These are phyloP conservation scores for Scaptomyza tumidula DNA, from an alignment of 2,888 invertebrate genomes.

Conservation along the genomic window DNA sequence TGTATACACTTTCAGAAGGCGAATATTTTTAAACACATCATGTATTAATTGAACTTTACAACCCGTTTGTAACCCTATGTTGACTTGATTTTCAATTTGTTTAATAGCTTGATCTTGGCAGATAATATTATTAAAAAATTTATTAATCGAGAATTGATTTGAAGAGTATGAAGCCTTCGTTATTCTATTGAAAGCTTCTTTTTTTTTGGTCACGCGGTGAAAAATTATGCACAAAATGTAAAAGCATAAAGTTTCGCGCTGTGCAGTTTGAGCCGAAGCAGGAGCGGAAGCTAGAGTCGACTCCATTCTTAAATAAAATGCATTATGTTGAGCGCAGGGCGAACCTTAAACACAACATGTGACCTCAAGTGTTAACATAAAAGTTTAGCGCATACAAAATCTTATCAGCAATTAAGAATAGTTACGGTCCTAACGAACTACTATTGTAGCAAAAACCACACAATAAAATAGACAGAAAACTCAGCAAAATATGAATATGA, in stretches of 20 bases:
- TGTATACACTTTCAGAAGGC: slow-evolving; percentile 1
- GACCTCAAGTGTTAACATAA: slow-evolving; percentile 63
- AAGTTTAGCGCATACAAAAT: slow-evolving; percentile 40
- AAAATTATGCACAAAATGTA: slow-evolving; percentile 63
- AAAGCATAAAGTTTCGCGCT: slow-evolving; percentile 56
- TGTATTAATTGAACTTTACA: too few relatives aligned
- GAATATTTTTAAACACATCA: too few relatives aligned
- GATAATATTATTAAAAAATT: too few relatives aligned
- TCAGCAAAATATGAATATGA: slow-evolving; percentile 1
- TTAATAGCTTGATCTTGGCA: too few relatives aligned
- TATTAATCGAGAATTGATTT: background rate
- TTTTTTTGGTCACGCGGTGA: slow-evolving; percentile 40
- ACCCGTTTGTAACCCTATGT: too few relatives aligned
- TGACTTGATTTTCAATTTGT: too few relatives aligned
- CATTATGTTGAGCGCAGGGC: slow-evolving; percentile 53
- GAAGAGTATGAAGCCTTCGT: slow-evolving; percentile 17
- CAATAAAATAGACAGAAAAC: background rate
- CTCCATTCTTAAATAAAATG: slow-evolving; percentile 65
- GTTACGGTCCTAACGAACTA: slow-evolving; percentile 34
- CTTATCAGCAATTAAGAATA: slow-evolving; percentile 45
- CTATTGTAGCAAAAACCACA: slow-evolving; percentile 23
- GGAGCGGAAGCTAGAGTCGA: slow-evolving; percentile 18
- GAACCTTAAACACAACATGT: slow-evolving; percentile 32
- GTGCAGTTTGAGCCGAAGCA: slow-evolving; percentile 33
- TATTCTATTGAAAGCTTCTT: background rate